Conservation (phyloP, 2,797 vertebrate genomes). For the Geotrypetes seraphini region DNA sequence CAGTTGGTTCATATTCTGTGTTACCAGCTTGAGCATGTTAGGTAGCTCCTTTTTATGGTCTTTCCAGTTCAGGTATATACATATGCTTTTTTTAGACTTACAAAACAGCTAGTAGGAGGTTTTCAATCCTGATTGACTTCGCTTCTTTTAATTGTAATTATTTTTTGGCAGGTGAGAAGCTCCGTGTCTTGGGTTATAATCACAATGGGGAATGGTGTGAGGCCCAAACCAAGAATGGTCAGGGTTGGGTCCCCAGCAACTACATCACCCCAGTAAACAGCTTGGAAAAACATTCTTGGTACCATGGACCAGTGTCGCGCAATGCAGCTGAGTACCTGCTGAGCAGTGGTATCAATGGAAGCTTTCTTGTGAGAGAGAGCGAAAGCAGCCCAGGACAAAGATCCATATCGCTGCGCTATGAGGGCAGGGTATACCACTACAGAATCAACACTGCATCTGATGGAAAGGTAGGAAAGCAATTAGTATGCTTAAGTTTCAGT, state of each 20-base stretch:
- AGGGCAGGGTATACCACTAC: conserved; percentile 96
- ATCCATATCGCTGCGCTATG: conserved; percentile 90
- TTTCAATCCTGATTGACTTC: too few species aligned
- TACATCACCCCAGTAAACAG: conserved; percentile 97
- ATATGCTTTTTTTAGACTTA: too few species aligned
- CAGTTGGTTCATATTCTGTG: too few species aligned
- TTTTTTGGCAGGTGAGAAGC: conserved; percentile 93
- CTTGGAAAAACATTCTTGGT: conserved; percentile 97
- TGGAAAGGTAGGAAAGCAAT: conserved; percentile 69
- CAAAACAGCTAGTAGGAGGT: too few species aligned
- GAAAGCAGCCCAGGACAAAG: conserved; percentile 95
- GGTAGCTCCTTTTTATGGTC: too few species aligned
- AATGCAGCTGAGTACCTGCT: conserved; percentile 93
- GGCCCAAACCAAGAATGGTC: conserved; percentile 92
- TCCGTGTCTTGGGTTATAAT: conserved; percentile 91
- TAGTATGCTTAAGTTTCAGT: not conserved
- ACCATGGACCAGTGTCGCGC: conserved; percentile 88
- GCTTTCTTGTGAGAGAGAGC: conserved; percentile 92
- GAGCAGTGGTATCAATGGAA: conserved; percentile 94
- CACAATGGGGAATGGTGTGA: conserved; percentile 97
- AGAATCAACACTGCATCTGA: conserved; percentile 94
- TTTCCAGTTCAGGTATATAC: too few species aligned
- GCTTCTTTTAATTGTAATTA: too few species aligned
- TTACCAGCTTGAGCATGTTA: too few species aligned
- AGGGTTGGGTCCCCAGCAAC: conserved; percentile 98